Evolutionary conservation across 2,113 vertebrate genomes (phyloP), one percentile per base, ranked within the genome.

Genomic region (Ranitomeya variabilis): DNA sequence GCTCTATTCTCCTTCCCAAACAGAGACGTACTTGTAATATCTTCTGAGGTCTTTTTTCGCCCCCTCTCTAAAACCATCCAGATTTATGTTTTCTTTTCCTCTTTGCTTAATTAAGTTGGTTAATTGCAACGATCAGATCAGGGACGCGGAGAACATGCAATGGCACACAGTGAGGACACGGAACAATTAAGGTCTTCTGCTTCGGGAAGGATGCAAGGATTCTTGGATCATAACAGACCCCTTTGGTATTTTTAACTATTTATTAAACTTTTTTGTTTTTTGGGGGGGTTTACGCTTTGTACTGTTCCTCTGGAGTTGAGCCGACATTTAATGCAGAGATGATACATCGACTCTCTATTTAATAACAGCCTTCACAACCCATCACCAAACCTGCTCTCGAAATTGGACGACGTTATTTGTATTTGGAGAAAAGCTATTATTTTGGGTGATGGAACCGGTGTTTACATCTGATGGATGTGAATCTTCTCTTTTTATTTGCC

Each of bases 61-160:
- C 31, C 21, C 55, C 37, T 18, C 57, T 23, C 19, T 67, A 31
- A 15, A 69, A 7, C 12, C 7, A 2, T 6, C n/a, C 21, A 66
- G 60, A 19, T 55, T 82, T 57, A 74, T 59, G 60, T 57, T 57
- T 59, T 51, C 67, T 31, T 82, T 82, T 12, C 54, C 57, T 45
- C 69, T 82, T 62, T 86, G 23, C 52, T 54, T 87, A 67, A 82
- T 87, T 87, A 87, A 37, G 54, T 60, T 12, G 18, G 78, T 60
- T 87, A 87, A 87, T 87, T 87, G 80, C 86, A 82, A 19, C 54
- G 52, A 87, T 81, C 79, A 87, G 45, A 59, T 59, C 26, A 59
- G 18, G 26, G 15, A 16, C 19, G 3, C 12, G 55, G 8, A 7
- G 19, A 80, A 18, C 26, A 45, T 67, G 37, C 57, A 1, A 10